phyloP scores from a whole-genome alignment of 2,113 vertebrate genomes.

The Arvicanthis niloticus region DNA sequence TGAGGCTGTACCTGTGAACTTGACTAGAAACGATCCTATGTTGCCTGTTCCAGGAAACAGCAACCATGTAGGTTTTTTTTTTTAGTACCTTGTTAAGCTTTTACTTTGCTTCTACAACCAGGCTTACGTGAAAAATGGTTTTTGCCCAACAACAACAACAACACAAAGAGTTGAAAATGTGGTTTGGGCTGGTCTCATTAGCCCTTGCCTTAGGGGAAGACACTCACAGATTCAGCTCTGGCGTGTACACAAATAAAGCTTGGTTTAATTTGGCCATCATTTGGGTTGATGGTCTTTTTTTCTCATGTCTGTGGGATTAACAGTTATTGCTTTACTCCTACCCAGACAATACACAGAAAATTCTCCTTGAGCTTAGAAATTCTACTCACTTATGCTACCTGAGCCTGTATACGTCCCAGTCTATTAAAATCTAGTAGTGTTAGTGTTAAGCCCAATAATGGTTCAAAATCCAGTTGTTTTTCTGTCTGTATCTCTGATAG shows the following conservation, averaged over 20 bases:
- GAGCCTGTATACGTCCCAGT: neutral
- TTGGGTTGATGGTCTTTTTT: neutral
- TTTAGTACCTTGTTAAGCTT: no score
- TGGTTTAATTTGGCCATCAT: neutral
- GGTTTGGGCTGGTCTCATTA: neutral
- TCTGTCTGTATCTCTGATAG: neutral
- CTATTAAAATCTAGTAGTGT: neutral
- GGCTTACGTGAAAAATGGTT: neutral
- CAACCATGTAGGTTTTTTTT: neutral
- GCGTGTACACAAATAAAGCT: neutral
- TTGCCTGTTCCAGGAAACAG: neutral
- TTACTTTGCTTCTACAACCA: neutral
- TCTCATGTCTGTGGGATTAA: neutral
- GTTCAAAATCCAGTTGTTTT: neutral
- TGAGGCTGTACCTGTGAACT: no score
- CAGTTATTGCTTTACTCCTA: conserved; percentile 13
- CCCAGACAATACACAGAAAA: conserved; percentile 35
- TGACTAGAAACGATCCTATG: neutral
- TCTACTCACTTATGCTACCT: neutral
- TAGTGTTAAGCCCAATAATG: neutral
- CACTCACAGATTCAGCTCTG: neutral
- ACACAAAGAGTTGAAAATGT: neutral
- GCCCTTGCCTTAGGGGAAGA: neutral
- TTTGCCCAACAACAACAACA: neutral
- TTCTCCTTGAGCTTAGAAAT: neutral